Conservation (phyloP, 2,797 vertebrate species). For the Falco cherrug region DNA sequence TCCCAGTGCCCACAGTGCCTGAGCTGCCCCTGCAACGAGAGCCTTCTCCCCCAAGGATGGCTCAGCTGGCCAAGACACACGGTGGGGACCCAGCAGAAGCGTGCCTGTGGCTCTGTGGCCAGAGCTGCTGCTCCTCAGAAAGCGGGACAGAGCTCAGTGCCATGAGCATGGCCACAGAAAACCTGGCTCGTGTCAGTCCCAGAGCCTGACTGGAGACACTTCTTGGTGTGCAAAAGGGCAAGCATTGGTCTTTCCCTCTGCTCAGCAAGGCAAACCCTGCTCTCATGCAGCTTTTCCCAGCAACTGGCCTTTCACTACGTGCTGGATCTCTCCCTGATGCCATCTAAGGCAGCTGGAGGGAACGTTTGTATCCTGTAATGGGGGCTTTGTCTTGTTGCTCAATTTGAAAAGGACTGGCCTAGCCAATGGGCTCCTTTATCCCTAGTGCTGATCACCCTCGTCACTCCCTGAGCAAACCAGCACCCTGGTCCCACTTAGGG, state of each 20-base stretch:
- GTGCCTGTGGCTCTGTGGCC: background rate
- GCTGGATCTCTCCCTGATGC: background rate
- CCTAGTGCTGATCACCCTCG: background rate
- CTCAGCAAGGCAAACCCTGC: background rate
- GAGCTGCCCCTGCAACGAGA: background rate
- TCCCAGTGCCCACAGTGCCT: background rate
- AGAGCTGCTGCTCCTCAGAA: background rate
- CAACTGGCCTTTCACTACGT: fast-evolving
- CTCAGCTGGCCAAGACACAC: background rate
- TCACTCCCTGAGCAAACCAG: background rate
- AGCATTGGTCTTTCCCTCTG: no score
- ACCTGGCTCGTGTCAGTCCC: background rate
- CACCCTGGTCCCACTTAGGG: background rate
- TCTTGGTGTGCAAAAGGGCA: background rate
- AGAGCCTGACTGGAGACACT: background rate
- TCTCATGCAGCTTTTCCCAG: background rate
- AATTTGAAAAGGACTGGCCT: background rate
- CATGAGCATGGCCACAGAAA: background rate
- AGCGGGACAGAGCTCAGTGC: background rate
- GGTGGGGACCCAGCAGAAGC: background rate
- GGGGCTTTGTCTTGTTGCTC: background rate
- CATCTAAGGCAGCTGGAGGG: background rate
- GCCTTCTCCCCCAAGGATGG: background rate
- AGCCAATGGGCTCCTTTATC: background rate
- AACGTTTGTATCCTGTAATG: background rate